Percentiles rank a stretch among this genome's conserved stretches.
Conservation (phyloP, 2,888 invertebrate species). For the Melanophora roralis region DNA sequence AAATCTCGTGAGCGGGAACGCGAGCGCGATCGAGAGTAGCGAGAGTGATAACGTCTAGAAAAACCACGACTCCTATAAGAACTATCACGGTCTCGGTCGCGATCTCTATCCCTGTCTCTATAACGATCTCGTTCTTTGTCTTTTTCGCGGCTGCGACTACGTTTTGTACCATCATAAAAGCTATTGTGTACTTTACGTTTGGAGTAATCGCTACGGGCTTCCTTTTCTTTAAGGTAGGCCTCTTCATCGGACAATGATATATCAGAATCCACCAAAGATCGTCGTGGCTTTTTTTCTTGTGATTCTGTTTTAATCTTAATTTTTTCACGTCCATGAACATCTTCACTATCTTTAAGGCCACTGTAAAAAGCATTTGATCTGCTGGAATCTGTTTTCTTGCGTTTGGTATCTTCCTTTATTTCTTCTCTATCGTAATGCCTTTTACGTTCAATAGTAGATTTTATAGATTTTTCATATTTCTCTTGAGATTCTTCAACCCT, state of each 20-base stretch:
- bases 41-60: slow-evolving; percentile 66
- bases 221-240: slow-evolving; percentile 68
- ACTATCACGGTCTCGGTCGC: slow-evolving; percentile 59
- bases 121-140: slow-evolving; percentile 54
- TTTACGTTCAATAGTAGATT: slow-evolving; percentile 33
- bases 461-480: slow-evolving; percentile 5
- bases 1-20: slow-evolving; percentile 77
- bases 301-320: slow-evolving; percentile 59
- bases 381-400: slow-evolving; percentile 34
- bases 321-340: slow-evolving; percentile 16
- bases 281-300: slow-evolving; percentile 22
- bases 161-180: slow-evolving; percentile 64
- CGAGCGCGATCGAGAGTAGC: slow-evolving; percentile 71
- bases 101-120: slow-evolving; percentile 57
- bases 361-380: slow-evolving; percentile 69
- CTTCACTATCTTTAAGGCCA: slow-evolving; percentile 64
- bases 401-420: slow-evolving; percentile 8
- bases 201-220: slow-evolving; percentile 52
- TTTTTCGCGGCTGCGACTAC: slow-evolving; percentile 48
- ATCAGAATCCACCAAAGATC: slow-evolving; percentile 68
- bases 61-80: slow-evolving; percentile 52
- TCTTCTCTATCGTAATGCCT: slow-evolving; percentile 43
- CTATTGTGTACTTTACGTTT: slow-evolving; percentile 62
- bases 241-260: slow-evolving; percentile 76
- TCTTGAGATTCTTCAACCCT: background rate